Evolutionary conservation across 2,113 vertebrate species (phyloP).

Genomic region (Scortum barcoo): DNA sequence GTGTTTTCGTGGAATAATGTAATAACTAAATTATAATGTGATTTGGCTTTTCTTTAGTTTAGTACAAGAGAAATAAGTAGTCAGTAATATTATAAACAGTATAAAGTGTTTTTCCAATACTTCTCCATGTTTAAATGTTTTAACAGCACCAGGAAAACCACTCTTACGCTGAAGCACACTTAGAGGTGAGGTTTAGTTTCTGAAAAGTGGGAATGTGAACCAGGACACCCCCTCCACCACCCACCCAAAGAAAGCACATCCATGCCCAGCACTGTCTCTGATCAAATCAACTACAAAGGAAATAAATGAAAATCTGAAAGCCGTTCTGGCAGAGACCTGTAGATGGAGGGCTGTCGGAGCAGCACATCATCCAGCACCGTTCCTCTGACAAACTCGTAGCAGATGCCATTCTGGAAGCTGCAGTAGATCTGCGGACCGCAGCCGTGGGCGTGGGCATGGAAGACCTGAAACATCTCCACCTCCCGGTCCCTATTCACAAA

Average conservation of each 20-base stretch:
- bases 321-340: conserved; percentile 75
- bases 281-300: background rate
- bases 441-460: conserved; percentile 76
- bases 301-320: background rate
- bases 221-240: background rate
- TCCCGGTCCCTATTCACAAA: conserved; percentile 81
- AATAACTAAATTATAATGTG: background rate
- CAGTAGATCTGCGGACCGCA: conserved; percentile 85
- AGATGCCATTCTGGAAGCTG: conserved; percentile 86
- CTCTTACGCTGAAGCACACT: background rate
- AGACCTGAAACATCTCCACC: conserved; percentile 81
- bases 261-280: background rate
- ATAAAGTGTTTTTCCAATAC: background rate
- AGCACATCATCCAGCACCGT: conserved; percentile 78
- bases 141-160: background rate
- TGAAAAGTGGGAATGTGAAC: background rate
- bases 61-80: background rate
- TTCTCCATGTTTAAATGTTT: background rate
- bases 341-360: conserved; percentile 81
- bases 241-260: background rate
- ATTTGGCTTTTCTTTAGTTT: background rate
- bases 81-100: background rate
- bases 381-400: conserved; percentile 85
- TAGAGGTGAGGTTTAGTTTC: background rate
- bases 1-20: background rate